These are phyloP conservation scores for Rhopalosiphum padi DNA, from an alignment of 1,140 invertebrate genomes.

Conservation along the genomic window DNA sequence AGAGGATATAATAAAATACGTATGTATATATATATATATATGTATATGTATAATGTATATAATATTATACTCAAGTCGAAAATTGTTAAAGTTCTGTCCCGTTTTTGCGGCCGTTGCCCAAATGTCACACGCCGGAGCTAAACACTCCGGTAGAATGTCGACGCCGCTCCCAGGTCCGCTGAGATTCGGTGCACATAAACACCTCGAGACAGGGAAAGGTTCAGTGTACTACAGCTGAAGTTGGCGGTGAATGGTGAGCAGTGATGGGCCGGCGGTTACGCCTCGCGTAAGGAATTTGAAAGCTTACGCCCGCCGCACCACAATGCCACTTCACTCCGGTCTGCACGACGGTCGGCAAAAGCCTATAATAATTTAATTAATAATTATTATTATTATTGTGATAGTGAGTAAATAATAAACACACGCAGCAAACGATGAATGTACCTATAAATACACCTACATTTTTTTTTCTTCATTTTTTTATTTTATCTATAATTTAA, in stretches of 20 bases:
- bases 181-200: neutral
- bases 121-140: neutral
- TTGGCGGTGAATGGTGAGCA: neutral
- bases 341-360: neutral
- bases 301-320: neutral
- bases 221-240: neutral
- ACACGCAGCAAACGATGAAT: neutral
- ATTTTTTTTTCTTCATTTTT: too few species aligned
- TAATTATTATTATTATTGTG: neutral
- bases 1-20: neutral
- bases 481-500: neutral
- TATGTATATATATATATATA: neutral
- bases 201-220: conserved; percentile 6
- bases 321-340: neutral
- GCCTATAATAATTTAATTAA: neutral
- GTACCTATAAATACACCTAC: too few species aligned
- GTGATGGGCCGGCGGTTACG: neutral
- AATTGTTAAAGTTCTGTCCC: conserved; percentile 18
- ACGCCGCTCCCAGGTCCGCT: neutral
- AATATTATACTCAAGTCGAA: neutral
- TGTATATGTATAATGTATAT: neutral
- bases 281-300: neutral
- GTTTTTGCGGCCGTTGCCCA: neutral
- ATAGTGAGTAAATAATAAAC: neutral
- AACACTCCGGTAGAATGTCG: neutral